Evolutionary conservation across 1,140 invertebrate species (phyloP), one percentile per base, ranked within the genome.

Genomic region (Cotesia vestalis): DNA sequence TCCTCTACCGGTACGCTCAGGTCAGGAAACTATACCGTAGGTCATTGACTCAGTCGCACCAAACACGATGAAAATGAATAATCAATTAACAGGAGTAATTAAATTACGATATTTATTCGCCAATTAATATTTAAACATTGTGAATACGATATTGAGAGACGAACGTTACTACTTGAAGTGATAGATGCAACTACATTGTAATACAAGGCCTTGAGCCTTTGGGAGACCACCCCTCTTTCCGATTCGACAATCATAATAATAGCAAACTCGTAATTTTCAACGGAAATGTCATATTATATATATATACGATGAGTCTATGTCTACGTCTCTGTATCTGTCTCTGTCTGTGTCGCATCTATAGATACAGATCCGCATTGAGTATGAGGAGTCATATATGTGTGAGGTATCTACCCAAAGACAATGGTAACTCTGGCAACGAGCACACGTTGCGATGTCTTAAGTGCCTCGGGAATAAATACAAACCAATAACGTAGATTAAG

Each of bases 101-200:
- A 27, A 27, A 27, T 27, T 27, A 27, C 27, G 27, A 27, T 27
- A 27, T 27, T 27, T 27, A 27, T 27, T 27, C 27, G 27, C 27
- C 27, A 1, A 27, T 27, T 27, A 27, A 27, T 27, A 27, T 27
- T 27, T 27, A 27, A 27, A 27, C 27, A 27, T 2, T 27, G 27
- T 27, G 27, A 27, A 27, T 27, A 27, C 17, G 17, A 27, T 20
- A 27, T 9, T 64, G 36, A 11, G 12, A 40, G 61, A 67, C 71
- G 20, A 64, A 53, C 63, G 55, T 72, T 72, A 72, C 71, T 67
- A 62, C 64, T 67, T 64, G 46, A 55, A 64, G 71, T 72, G 66
- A 72, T 72, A 62, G 64, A 72, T 72, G 71, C 64, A 51, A 72
- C 71, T 67, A 72, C 64, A 72, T 72, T 72, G 71, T 72, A 72